These are phyloP conservation scores for Heterochromis multidens DNA, from an alignment of 2,113 vertebrate species.

Conservation along the genomic window DNA sequence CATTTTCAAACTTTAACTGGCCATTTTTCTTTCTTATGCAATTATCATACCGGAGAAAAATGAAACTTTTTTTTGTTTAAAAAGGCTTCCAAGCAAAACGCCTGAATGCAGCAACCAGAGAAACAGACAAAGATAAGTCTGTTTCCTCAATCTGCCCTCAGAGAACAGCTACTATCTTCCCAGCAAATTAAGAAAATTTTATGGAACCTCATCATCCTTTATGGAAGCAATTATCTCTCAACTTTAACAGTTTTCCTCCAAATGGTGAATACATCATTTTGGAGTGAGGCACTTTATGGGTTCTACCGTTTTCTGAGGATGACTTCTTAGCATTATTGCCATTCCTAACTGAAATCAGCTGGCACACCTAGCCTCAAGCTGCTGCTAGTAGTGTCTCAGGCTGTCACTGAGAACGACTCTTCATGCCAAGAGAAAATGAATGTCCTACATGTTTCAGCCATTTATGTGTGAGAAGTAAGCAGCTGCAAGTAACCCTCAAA, in stretches of 20 bases:
- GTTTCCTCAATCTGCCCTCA: background rate
- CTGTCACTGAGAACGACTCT: background rate
- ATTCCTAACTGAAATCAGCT: constrained; percentile 11
- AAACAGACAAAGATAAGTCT: background rate
- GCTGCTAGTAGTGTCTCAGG: background rate
- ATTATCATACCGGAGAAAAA: background rate
- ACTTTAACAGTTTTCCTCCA: background rate
- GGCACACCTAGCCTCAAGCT: background rate
- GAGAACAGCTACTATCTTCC: background rate
- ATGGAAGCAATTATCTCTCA: background rate
- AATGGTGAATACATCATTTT: background rate
- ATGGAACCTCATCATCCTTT: background rate
- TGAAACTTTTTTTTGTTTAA: background rate
- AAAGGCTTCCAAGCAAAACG: background rate
- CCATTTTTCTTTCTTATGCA: background rate
- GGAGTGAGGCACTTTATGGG: background rate
- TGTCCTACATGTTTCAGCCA: background rate
- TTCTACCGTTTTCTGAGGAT: background rate
- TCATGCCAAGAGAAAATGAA: background rate
- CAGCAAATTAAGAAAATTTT: background rate
- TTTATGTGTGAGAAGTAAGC: background rate
- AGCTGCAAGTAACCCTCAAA: background rate
- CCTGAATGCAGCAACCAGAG: background rate
- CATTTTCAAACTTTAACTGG: constrained; percentile 15
- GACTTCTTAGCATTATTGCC: constrained; percentile 10